These are phyloP conservation scores for Lineus longissimus DNA, from an alignment of 1,140 invertebrate species.

Conservation along the genomic window DNA sequence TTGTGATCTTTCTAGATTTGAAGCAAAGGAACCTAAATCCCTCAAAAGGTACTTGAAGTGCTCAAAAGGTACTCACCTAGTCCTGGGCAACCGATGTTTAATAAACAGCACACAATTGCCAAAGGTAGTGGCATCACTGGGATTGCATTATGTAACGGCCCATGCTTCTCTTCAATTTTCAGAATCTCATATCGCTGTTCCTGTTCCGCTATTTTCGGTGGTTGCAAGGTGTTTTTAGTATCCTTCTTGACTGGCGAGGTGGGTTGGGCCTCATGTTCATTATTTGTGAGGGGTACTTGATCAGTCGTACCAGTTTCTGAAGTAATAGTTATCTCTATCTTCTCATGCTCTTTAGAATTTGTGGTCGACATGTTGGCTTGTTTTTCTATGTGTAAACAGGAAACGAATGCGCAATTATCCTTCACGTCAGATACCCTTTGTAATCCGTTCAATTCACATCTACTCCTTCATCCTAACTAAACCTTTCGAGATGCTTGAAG, in stretches of 20 bases:
- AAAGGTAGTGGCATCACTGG: conserved; percentile 55
- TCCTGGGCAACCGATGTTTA: conserved; percentile 57
- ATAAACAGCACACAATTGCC: conserved; percentile 54
- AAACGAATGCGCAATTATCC: too few relatives aligned
- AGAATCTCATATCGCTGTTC: conserved; percentile 39
- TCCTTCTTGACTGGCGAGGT: background rate
- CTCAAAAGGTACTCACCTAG: conserved; percentile 49
- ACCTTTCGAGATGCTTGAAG: too few relatives aligned
- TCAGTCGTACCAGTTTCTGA: background rate
- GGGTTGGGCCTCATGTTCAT: background rate
- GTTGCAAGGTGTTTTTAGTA: background rate
- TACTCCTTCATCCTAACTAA: too few relatives aligned
- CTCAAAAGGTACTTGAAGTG: background rate
- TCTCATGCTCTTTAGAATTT: conserved; percentile 2
- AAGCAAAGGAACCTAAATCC: too few relatives aligned
- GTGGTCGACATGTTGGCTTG: too few relatives aligned
- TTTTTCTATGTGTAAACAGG: too few relatives aligned
- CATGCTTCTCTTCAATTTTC: conserved; percentile 54
- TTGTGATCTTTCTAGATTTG: too few relatives aligned
- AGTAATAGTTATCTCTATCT: background rate
- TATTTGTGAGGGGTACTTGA: background rate
- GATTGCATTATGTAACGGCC: conserved; percentile 55
- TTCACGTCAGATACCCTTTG: too few relatives aligned
- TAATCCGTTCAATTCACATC: too few relatives aligned
- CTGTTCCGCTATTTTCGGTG: background rate